A percentile compares a stretch with the other conserved stretches of the same genome.
phyloP scores from a whole-genome alignment of 2,888 invertebrate species.

The Melanostoma scalare region DNA sequence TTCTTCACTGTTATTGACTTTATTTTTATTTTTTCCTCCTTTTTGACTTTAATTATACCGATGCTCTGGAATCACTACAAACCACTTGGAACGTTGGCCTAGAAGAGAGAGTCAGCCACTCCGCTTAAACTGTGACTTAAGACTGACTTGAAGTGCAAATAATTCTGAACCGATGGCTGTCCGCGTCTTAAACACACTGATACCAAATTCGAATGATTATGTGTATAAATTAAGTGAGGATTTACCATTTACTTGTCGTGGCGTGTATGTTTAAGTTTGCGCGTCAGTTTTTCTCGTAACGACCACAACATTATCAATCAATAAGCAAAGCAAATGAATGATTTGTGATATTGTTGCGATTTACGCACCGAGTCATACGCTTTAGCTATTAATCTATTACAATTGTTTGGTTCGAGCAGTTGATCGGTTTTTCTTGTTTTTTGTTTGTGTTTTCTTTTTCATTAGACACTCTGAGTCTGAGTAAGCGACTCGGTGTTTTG shows the following conservation, averaged over 20 bases:
- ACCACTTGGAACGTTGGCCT: constrained; percentile 26
- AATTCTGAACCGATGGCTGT: constrained; percentile 55
- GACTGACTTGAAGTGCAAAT: constrained; percentile 46
- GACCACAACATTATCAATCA: constrained; percentile 56
- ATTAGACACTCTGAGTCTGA: neutral
- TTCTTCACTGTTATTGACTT: neutral
- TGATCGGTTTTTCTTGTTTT: constrained; percentile 3
- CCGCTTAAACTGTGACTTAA: constrained; percentile 46
- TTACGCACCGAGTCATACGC: constrained; percentile 11
- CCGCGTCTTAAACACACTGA: constrained; percentile 65
- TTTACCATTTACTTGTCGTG: constrained; percentile 23
- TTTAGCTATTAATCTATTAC: constrained; percentile 50
- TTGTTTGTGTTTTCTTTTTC: neutral
- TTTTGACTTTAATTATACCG: neutral
- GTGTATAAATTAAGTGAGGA: constrained; percentile 68
- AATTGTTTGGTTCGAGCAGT: constrained; percentile 36
- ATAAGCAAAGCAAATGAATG: constrained; percentile 45
- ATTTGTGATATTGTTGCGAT: neutral
- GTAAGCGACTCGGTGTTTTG: neutral
- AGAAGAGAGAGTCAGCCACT: constrained; percentile 52
- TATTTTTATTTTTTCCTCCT: neutral
- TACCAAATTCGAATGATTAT: constrained; percentile 52
- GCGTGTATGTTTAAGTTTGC: constrained; percentile 2
- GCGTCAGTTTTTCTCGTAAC: constrained; percentile 45
- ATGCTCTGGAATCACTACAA: constrained; percentile 13